Evolutionary conservation across 2,113 vertebrate genomes (phyloP), one percentile per base, ranked within the genome.

Genomic region (Seriola quinqueradiata): DNA sequence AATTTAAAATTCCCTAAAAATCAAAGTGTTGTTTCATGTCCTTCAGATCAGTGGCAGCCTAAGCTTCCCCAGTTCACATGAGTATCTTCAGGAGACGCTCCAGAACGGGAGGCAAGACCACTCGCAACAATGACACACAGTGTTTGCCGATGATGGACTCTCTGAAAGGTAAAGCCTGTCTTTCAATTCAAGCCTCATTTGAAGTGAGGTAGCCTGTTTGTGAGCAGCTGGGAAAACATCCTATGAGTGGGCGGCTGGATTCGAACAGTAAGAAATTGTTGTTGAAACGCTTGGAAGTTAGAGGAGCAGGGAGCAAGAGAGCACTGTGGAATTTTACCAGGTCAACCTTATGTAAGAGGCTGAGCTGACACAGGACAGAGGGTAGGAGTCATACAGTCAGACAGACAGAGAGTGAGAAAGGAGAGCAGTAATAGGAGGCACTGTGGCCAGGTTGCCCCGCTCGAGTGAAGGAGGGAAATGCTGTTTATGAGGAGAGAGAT

Each of bases 171-270:
- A 19, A 69, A 77, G 32, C 55, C 40, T 73, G 54, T 28, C 21
- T 32, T 55, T 52, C 34, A 71, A 6, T 70, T 64, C 42, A 17
- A 63, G 77, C 72, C 73, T 79, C 63, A 78, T 90, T 80, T 86
- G 73, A 92, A 82, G 84, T 77, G 69, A 89, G 69, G 87, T 86
- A 91, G 89, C 89, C 82, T 88, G 85, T 91, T 82, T 74, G 91
- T 85, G 83, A 92, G 87, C 89, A 93, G 92, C 90, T 93, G 89
- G 84, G 85, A 90, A 93, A 92, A 94, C 93, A 93, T 93, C 92
- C 83, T 73, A 58, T 0, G 80, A 83, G 93, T 92, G 90, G 91
- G 93, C 17, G 86, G 89, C 80, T 77, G 82, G 78, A 89, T 79
- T 40, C 14, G 86, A 92, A 94, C 88, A 89, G 87, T 82, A 77